Evolutionary conservation across 2,888 invertebrate genomes (phyloP), one percentile per base, ranked within the genome.

Genomic region (Conistra vaccinii): DNA sequence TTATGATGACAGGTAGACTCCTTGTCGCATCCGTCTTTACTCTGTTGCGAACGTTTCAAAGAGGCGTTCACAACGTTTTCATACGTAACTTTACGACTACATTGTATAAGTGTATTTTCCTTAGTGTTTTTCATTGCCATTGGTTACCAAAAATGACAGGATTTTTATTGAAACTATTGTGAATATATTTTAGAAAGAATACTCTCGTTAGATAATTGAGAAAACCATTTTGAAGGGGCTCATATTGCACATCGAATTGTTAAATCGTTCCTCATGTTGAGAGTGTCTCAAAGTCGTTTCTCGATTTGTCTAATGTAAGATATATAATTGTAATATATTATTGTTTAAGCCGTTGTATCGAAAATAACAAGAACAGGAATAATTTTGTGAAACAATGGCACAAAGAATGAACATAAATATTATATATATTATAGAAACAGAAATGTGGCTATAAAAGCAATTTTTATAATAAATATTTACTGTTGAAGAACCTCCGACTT

Each of bases 391-490:
- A 96, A 95, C 95, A 96, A 96, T 96, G 96, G 96, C 96, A 96
- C 96, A 96, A 96, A 96, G 94, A 94, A 95, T 95, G 94, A 95
- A 95, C 95, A 95, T 96, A 96, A 95, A 95, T 95, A 95, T 95
- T 96, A 96, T 96, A 96, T 96, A 96, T 96, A 95, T 95, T 96
- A 96, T 96, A 95, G 95, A 94, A 95, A 95, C 95, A 96, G 95
- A 96, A 96, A 96, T 96, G 96, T 96, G 96, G 92, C 96, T 96
- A 96, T 96, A 96, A 96, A 95, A 96, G 96, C 96, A 96, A 96
- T 96, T 96, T 96, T 96, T 96, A 96, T 96, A 96, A 96, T 96
- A 96, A 96, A 96, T 96, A 96, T 96, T 96, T 96, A 96, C 96
- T 96, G 96, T 96, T 96, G 96, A 96, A 93, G 96, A 96, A 93